Evolutionary conservation across 2,888 invertebrate genomes (phyloP).

Genomic region (Cheilosia variabilis): DNA sequence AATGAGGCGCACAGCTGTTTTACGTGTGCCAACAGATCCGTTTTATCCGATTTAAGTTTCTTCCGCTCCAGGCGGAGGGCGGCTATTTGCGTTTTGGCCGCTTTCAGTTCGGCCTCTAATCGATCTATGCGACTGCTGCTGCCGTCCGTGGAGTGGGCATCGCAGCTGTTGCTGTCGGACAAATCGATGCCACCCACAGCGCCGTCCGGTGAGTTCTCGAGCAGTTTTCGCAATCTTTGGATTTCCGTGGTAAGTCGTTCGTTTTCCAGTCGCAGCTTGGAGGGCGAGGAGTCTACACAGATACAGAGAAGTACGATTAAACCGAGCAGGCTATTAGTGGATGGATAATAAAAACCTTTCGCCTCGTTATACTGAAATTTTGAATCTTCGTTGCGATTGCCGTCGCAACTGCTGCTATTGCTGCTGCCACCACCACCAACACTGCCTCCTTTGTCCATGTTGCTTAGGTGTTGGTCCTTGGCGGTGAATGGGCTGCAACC

Average conservation of each 20-base stretch:
- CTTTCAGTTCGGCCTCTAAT: slow-evolving; percentile 83
- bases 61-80: slow-evolving; percentile 95
- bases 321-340: slow-evolving; percentile 14
- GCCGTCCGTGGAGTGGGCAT: slow-evolving; percentile 82
- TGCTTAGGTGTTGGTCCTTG: slow-evolving; percentile 60
- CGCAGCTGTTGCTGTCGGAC: slow-evolving; percentile 81
- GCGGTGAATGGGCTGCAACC: slow-evolving; percentile 70
- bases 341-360: slow-evolving; percentile 73
- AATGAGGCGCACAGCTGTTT: slow-evolving; percentile 96
- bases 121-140: slow-evolving; percentile 84
- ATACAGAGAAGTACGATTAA: slow-evolving; percentile 12
- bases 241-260: slow-evolving; percentile 87
- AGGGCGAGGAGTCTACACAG: slow-evolving; percentile 75
- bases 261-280: slow-evolving; percentile 87
- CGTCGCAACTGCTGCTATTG: slow-evolving; percentile 79
- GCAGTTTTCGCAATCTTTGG: slow-evolving; percentile 81
- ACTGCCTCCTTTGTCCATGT: slow-evolving; percentile 65
- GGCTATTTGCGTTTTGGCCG: slow-evolving; percentile 83
- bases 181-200: slow-evolving; percentile 85
- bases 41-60: slow-evolving; percentile 95
- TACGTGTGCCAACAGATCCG: slow-evolving; percentile 96
- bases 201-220: slow-evolving; percentile 86
- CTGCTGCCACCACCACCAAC: slow-evolving; percentile 52
- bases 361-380: slow-evolving; percentile 79
- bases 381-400: slow-evolving; percentile 81